phyloP scores from a whole-genome alignment of 1,140 invertebrate species.

The Drosophila azteca region DNA sequence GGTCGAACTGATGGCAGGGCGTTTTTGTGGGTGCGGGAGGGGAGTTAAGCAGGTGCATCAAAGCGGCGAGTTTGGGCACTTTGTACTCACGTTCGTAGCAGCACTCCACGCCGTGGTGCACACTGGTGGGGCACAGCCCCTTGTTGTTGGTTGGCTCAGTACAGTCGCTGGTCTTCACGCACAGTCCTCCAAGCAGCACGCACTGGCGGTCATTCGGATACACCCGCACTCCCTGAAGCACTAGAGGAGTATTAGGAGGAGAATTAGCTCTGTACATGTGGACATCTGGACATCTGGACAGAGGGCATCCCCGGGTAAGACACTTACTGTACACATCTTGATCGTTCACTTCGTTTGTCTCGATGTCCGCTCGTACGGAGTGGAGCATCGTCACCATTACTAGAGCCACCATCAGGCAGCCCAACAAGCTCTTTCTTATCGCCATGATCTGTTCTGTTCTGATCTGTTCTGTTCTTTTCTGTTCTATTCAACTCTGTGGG shows the following conservation, averaged over 20 bases:
- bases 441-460: conserved; percentile 42
- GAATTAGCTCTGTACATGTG: not conserved
- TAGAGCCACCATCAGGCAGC: conserved; percentile 55
- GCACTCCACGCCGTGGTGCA: conserved; percentile 76
- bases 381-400: conserved; percentile 45
- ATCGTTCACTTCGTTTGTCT: conserved; percentile 70
- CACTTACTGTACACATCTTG: conserved; percentile 61
- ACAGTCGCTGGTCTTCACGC: conserved; percentile 73
- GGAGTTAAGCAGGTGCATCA: conserved; percentile 32
- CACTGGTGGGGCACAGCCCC: conserved; percentile 79
- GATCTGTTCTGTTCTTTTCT: not conserved
- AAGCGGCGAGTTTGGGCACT: not conserved
- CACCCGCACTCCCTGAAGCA: conserved; percentile 73
- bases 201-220: conserved; percentile 77
- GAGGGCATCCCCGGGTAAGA: not conserved
- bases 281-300: too few relatives aligned
- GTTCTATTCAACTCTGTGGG: conserved; percentile 4
- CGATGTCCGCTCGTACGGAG: conserved; percentile 47
- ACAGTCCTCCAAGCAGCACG: conserved; percentile 75
- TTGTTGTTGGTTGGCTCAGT: conserved; percentile 58
- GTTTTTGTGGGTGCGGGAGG: conserved; percentile 1
- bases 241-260: conserved; percentile 23
- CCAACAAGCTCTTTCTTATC: conserved; percentile 41
- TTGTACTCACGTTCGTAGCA: conserved; percentile 83
- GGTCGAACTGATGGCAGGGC: conserved; percentile 41